These are phyloP conservation scores for Anagrus nilaparvatae DNA, from an alignment of 1,140 invertebrate species.

Conservation along the genomic window DNA sequence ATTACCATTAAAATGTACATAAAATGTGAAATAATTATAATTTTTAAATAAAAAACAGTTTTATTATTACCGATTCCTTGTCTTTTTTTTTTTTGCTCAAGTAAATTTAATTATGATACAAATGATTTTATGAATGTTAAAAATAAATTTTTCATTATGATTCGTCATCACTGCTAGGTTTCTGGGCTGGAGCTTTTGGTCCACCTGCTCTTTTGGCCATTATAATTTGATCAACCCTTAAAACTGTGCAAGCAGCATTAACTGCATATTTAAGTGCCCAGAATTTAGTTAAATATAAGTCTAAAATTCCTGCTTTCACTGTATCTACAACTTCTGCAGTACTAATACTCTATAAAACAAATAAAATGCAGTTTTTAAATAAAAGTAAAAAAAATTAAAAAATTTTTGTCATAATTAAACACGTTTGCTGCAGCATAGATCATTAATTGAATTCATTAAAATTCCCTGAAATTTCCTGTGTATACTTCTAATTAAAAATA, in stretches of 20 bases:
- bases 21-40: conserved; percentile 8
- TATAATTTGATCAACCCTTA: conserved; percentile 98
- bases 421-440: too few species aligned
- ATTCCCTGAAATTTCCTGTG: too few species aligned
- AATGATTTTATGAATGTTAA: not conserved
- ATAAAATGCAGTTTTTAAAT: conserved; percentile 10
- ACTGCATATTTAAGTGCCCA: conserved; percentile 96
- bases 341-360: conserved; percentile 40
- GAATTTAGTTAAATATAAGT: conserved; percentile 79
- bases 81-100: too few species aligned
- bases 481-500: conserved; percentile 8
- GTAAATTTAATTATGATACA: not conserved
- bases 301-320: conserved; percentile 64
- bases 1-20: too few species aligned
- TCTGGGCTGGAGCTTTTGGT: conserved; percentile 67
- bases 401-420: too few species aligned
- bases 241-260: conserved; percentile 82
- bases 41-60: conserved; percentile 2
- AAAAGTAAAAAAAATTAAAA: too few species aligned
- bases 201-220: conserved; percentile 96
- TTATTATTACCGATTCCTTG: too few species aligned
- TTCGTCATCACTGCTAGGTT: conserved; percentile 64
- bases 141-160: conserved; percentile 14
- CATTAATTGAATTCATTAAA: not conserved
- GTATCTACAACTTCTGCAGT: conserved; percentile 62